Conservation (phyloP, 2,113 vertebrate genomes). For the Blennius ocellaris region DNA sequence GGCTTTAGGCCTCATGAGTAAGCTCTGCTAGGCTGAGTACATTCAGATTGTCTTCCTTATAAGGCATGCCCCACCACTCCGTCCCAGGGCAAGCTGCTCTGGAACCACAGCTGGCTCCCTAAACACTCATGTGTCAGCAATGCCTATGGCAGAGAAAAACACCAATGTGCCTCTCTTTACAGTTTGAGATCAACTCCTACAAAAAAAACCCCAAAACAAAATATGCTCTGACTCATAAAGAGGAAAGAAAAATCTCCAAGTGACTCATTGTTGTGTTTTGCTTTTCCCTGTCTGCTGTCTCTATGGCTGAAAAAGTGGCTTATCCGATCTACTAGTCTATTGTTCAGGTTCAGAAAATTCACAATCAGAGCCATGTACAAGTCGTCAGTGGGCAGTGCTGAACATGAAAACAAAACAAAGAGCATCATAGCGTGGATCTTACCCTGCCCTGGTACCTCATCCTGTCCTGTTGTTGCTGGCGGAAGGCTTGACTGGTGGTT, state of each 20-base stretch:
- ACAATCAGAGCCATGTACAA: not conserved
- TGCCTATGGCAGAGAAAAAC: conserved; percentile 59
- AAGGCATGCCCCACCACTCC: conserved; percentile 68
- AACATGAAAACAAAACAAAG: conserved; percentile 32
- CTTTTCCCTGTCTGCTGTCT: conserved; percentile 23
- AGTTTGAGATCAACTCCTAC: conserved; percentile 31
- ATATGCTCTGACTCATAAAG: conserved; percentile 49
- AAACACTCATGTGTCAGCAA: conserved; percentile 43
- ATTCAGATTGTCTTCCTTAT: conserved; percentile 78
- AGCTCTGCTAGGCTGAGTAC: conserved; percentile 61
- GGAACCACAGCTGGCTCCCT: conserved; percentile 58
- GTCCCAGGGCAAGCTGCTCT: conserved; percentile 56
- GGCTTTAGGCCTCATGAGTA: conserved; percentile 72
- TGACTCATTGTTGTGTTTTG: conserved; percentile 60
- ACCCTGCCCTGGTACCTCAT: conserved; percentile 82
- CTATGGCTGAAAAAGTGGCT: conserved; percentile 1
- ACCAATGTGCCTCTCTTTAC: conserved; percentile 21
- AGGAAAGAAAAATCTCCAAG: conserved; percentile 29
- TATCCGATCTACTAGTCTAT: conserved; percentile 16
- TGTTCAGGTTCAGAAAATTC: not conserved
- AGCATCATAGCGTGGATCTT: conserved; percentile 62
- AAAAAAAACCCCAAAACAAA: conserved; percentile 48
- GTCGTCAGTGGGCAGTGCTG: not conserved
- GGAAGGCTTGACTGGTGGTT: conserved; percentile 43
- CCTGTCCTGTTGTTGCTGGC: conserved; percentile 59